Conservation (phyloP, 2,797 vertebrate species). For the Clarias laeviceps region DNA sequence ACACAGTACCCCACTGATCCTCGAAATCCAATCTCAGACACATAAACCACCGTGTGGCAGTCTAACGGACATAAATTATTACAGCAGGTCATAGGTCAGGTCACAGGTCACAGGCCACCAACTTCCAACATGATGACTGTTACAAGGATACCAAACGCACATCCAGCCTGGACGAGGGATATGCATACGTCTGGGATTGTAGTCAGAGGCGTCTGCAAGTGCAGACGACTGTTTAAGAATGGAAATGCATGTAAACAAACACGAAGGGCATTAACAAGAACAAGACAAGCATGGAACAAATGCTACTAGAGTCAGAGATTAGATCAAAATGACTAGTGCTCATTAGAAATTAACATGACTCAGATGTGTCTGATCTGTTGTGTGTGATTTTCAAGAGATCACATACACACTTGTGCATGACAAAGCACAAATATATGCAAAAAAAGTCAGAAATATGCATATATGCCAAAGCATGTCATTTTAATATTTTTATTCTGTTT, state of each 20-base stretch:
- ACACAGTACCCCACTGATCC: not conserved
- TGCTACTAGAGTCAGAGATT: not conserved
- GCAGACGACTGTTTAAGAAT: not conserved
- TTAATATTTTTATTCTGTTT: not conserved
- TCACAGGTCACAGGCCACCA: not conserved
- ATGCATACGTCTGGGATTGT: not conserved
- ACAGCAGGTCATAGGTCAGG: not conserved
- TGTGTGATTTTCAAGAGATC: not conserved
- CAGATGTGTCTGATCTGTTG: not conserved
- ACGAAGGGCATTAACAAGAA: not conserved
- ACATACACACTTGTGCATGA: not conserved
- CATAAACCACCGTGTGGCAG: not conserved
- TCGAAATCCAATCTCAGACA: not conserved
- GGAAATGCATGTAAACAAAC: not conserved
- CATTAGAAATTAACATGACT: not conserved
- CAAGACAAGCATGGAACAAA: not conserved
- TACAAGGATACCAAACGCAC: not conserved
- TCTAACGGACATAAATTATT: not conserved
- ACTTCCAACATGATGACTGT: not conserved
- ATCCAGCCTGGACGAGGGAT: not conserved
- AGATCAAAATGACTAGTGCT: not conserved
- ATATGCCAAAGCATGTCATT: not conserved
- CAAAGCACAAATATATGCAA: not conserved
- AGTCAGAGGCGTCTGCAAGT: too few relatives aligned
- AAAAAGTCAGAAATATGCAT: not conserved